phyloP scores from a whole-genome alignment of 2,797 vertebrate species.

The Centropyge bicolor region DNA sequence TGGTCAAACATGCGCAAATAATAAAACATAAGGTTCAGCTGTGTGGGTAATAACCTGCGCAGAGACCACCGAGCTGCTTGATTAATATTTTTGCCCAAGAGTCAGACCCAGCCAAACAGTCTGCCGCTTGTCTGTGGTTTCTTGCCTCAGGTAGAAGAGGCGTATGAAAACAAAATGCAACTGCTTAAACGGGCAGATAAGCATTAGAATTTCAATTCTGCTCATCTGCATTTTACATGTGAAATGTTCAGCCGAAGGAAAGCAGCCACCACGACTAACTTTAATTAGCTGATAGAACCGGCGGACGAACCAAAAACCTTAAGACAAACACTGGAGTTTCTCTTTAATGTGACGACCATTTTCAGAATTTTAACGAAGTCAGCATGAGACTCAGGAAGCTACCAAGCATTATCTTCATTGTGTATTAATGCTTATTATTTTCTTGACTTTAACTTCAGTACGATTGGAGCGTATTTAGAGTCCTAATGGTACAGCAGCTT shows the following conservation, averaged over 20 bases:
- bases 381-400: too few relatives aligned
- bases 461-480: neutral
- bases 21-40: constrained; percentile 31
- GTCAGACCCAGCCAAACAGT: constrained; percentile 39
- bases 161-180: constrained; percentile 71
- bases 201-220: constrained; percentile 64
- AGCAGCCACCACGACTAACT: neutral
- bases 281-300: neutral
- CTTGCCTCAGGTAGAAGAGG: constrained; percentile 63
- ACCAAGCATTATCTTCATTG: too few relatives aligned
- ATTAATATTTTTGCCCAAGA: constrained; percentile 55
- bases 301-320: neutral
- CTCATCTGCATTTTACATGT: constrained; percentile 55
- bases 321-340: neutral
- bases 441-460: neutral
- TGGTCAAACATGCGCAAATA: constrained; percentile 60
- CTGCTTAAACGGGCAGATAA: constrained; percentile 71
- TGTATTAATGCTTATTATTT: too few relatives aligned
- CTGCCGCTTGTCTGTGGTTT: constrained; percentile 59
- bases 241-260: constrained; percentile 12
- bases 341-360: neutral
- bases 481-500: neutral
- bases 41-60: constrained; percentile 28
- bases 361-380: too few relatives aligned
- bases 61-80: constrained; percentile 10